A percentile compares a stretch with the other conserved stretches of the same genome.
phyloP scores from a whole-genome alignment of 2,113 vertebrate species.

The Cavia aperea region DNA sequence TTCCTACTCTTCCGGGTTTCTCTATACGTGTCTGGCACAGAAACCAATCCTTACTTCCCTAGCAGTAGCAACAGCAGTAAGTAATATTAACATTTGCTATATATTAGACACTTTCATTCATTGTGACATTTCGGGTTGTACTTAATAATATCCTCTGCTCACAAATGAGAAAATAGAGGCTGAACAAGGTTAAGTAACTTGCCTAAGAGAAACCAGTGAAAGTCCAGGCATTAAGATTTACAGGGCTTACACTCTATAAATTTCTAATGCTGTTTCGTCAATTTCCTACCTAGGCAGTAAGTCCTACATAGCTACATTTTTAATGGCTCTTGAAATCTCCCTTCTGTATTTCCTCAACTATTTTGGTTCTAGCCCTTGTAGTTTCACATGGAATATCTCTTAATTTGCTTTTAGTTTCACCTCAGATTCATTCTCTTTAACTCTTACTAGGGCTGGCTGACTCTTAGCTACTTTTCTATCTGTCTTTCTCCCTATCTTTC shows the following conservation, averaged over 20 bases:
- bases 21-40: not conserved
- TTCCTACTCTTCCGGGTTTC: not conserved
- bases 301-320: not conserved
- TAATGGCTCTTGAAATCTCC: not conserved
- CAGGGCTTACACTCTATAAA: not conserved
- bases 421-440: not conserved
- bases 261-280: not conserved
- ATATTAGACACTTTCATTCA: not conserved
- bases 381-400: not conserved
- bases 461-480: not conserved
- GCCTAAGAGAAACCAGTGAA: not conserved
- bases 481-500: not conserved
- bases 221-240: not conserved
- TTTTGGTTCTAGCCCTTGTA: not conserved
- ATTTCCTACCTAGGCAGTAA: not conserved
- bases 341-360: not conserved
- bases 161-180: no score
- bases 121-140: not conserved
- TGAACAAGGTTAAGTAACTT: not conserved
- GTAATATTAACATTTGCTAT: not conserved
- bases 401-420: not conserved
- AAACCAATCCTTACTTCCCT: not conserved
- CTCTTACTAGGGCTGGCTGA: not conserved
- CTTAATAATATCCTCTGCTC: not conserved
- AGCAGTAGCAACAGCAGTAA: not conserved